phyloP scores from a whole-genome alignment of 1,140 invertebrate genomes.

The Bombus ignitus region DNA sequence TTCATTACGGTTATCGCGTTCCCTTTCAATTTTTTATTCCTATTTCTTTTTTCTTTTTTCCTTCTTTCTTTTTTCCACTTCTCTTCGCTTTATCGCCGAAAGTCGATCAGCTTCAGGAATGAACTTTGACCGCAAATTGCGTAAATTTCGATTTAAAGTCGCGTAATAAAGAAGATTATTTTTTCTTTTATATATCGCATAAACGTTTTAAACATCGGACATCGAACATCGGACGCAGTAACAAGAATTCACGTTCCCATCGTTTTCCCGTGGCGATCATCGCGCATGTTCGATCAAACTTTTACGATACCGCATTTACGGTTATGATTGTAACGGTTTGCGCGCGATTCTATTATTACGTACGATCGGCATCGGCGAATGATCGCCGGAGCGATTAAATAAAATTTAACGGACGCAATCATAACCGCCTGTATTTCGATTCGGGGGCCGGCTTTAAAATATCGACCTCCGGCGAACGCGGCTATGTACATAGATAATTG shows the following conservation, averaged over 20 bases:
- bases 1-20: background rate
- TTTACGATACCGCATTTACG: constrained; percentile 22
- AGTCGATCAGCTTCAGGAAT: background rate
- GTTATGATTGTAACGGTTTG: constrained; percentile 25
- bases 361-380: constrained; percentile 1
- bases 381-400: constrained; percentile 38
- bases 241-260: background rate
- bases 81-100: background rate
- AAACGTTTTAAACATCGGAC: background rate
- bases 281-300: constrained; percentile 1
- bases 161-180: no score
- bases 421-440: constrained; percentile 27
- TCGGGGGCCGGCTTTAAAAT: constrained; percentile 16
- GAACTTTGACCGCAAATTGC: background rate
- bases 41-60: background rate
- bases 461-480: background rate
- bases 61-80: background rate
- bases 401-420: constrained; percentile 45
- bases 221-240: background rate
- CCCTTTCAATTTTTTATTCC: no score
- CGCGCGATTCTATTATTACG: constrained; percentile 27
- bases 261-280: background rate
- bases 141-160: background rate
- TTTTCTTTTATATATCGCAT: background rate
- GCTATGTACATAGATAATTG: constrained; percentile 5